Conservation (phyloP, 2,888 invertebrate genomes). For the Nomada ruficornis region DNA sequence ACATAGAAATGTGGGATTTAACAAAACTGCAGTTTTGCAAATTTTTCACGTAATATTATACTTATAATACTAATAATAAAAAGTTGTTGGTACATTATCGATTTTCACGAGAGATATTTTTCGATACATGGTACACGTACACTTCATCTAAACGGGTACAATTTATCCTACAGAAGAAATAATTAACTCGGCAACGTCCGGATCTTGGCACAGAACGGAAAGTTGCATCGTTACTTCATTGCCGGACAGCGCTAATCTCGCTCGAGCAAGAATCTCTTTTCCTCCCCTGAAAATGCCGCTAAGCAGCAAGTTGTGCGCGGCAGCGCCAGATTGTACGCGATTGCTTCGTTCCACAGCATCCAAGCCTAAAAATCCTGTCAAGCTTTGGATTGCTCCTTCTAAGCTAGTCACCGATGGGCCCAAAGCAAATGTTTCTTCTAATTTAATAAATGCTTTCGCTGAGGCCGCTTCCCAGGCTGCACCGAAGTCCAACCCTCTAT, state of each 20-base stretch:
- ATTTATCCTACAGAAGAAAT: slow-evolving; percentile 92
- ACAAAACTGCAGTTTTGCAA: slow-evolving; percentile 13
- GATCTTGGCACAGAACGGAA: slow-evolving; percentile 93
- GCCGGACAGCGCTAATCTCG: slow-evolving; percentile 92
- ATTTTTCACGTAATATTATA: slow-evolving; percentile 5
- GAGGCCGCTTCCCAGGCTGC: slow-evolving; percentile 89
- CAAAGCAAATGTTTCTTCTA: slow-evolving; percentile 96
- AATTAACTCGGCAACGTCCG: slow-evolving; percentile 94
- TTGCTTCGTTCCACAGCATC: slow-evolving; percentile 94
- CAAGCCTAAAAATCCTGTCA: slow-evolving; percentile 92
- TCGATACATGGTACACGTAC: not conserved
- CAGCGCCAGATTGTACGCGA: slow-evolving; percentile 92
- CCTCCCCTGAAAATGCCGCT: slow-evolving; percentile 97
- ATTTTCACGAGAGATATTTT: slow-evolving; percentile 2
- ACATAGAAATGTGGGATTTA: slow-evolving; percentile 42
- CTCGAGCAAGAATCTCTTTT: slow-evolving; percentile 93
- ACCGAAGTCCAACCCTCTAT: slow-evolving; percentile 84
- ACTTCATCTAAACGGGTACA: not conserved
- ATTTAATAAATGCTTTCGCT: slow-evolving; percentile 86
- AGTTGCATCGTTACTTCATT: slow-evolving; percentile 97
- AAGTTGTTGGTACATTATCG: slow-evolving; percentile 22
- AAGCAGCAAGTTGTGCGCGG: slow-evolving; percentile 91
- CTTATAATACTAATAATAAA: slow-evolving; percentile 49
- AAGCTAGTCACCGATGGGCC: slow-evolving; percentile 90
- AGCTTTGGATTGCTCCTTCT: slow-evolving; percentile 93